A percentile compares a stretch with the other conserved stretches of the same genome.
These are phyloP conservation scores for Abscondita cerata DNA, from an alignment of 2,888 invertebrate species.

Conservation along the genomic window DNA sequence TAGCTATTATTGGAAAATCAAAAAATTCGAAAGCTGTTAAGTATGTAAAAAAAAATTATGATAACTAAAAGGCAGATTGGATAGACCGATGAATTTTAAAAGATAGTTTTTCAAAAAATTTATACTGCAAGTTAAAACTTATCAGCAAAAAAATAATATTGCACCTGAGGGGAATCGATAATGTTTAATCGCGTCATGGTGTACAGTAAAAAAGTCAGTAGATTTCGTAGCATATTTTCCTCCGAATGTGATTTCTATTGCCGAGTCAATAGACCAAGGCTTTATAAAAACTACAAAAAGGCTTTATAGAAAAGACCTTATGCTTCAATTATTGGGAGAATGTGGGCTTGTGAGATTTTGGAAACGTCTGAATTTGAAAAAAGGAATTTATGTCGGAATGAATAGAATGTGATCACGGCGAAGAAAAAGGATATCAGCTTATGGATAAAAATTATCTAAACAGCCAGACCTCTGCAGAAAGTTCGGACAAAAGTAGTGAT, in stretches of 20 bases:
- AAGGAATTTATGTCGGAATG: conserved; percentile 20
- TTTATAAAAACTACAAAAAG: conserved; percentile 31
- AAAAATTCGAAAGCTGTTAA: too few species aligned
- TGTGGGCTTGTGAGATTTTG: conserved; percentile 14
- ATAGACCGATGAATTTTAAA: neutral
- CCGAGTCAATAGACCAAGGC: conserved; percentile 32
- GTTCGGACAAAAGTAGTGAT: conserved; percentile 29
- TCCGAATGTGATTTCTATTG: conserved; percentile 27
- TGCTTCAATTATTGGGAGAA: conserved; percentile 26
- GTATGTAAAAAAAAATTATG: too few species aligned
- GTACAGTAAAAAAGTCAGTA: conserved; percentile 27
- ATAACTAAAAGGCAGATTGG: too few species aligned
- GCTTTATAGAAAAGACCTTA: conserved; percentile 26
- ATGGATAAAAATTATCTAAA: conserved; percentile 2
- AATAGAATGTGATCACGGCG: conserved; percentile 25
- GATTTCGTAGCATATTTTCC: conserved; percentile 29
- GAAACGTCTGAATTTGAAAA: conserved; percentile 21
- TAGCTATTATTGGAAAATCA: too few species aligned
- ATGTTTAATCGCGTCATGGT: conserved; percentile 26
- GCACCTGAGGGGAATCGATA: conserved; percentile 21
- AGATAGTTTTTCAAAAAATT: neutral
- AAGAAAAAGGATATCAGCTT: conserved; percentile 4
- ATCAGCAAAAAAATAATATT: conserved; percentile 17
- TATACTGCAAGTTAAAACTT: too few species aligned
- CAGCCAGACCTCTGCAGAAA: conserved; percentile 17